These are phyloP conservation scores for Pocillopora meandrina DNA, from an alignment of 92 coral and sea anemone species.

Conservation along the genomic window DNA sequence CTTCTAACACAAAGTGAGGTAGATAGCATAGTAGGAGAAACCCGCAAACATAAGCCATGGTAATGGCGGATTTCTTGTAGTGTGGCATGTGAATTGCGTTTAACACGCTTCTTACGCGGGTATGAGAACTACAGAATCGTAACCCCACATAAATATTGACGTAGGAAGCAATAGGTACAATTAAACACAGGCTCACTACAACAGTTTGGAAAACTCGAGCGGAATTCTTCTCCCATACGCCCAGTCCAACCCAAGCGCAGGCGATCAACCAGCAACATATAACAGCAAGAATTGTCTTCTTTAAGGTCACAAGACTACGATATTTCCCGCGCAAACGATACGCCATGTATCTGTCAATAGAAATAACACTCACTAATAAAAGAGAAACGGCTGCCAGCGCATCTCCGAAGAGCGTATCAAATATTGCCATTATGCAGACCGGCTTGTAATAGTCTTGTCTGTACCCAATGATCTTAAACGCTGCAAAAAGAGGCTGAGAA, in stretches of 20 bases:
- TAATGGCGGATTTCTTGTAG: conserved; percentile 9
- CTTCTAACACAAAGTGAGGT: conserved; percentile 12
- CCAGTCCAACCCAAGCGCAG: conserved; percentile 3
- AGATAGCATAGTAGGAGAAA: conserved; percentile 6
- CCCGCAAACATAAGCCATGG: conserved; percentile 19
- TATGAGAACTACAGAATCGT: background rate
- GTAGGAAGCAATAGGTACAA: background rate
- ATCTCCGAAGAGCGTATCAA: conserved; percentile 16
- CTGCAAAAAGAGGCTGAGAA: conserved; percentile 20
- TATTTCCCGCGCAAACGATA: conserved; percentile 16
- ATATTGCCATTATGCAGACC: conserved; percentile 8
- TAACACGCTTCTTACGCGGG: background rate
- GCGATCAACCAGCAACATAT: conserved; percentile 14
- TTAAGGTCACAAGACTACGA: conserved; percentile 8
- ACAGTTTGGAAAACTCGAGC: background rate
- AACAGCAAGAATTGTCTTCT: background rate
- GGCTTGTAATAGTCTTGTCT: background rate
- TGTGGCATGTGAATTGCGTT: background rate
- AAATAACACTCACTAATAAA: background rate
- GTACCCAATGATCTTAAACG: conserved; percentile 13
- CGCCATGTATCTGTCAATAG: conserved; percentile 12
- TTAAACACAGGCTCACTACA: background rate
- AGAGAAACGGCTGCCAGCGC: conserved; percentile 23
- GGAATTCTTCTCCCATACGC: background rate
- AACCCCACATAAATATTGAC: background rate